These are phyloP conservation scores for Phyllotis vaccarum DNA, from an alignment of 2,797 vertebrate genomes.

Conservation along the genomic window DNA sequence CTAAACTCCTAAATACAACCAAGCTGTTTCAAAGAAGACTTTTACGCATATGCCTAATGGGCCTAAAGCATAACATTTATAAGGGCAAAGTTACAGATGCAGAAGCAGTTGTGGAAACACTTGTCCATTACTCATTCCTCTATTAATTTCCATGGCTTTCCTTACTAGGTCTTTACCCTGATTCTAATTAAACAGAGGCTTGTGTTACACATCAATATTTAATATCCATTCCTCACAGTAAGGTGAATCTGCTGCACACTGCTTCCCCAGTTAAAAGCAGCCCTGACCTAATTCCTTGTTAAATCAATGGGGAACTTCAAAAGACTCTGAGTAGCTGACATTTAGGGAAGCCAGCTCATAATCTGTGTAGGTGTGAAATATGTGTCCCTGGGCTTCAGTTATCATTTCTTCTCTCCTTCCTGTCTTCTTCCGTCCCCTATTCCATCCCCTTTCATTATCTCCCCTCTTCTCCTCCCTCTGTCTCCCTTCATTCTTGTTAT, in stretches of 20 bases:
- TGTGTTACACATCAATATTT: slow-evolving; percentile 88
- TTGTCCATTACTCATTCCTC: slow-evolving; percentile 68
- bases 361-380: background rate
- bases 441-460: no score
- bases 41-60: background rate
- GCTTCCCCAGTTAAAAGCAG: slow-evolving; percentile 83
- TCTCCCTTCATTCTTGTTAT: background rate
- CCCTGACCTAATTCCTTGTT: slow-evolving; percentile 87
- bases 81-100: background rate
- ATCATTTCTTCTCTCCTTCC: background rate
- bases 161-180: slow-evolving; percentile 79
- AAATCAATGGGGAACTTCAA: slow-evolving; percentile 83
- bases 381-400: background rate
- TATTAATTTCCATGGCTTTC: slow-evolving; percentile 71
- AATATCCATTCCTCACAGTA: slow-evolving; percentile 83
- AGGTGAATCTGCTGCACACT: slow-evolving; percentile 80
- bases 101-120: background rate
- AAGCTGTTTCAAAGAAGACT: background rate
- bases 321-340: slow-evolving; percentile 65
- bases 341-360: slow-evolving; percentile 72
- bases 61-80: background rate
- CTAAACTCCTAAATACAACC: background rate
- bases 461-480: background rate
- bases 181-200: slow-evolving; percentile 86
- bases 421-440: fast-evolving